Evolutionary conservation across 2,888 invertebrate genomes (phyloP), one percentile per base, ranked within the genome.

Genomic region (Colletes collaris): DNA sequence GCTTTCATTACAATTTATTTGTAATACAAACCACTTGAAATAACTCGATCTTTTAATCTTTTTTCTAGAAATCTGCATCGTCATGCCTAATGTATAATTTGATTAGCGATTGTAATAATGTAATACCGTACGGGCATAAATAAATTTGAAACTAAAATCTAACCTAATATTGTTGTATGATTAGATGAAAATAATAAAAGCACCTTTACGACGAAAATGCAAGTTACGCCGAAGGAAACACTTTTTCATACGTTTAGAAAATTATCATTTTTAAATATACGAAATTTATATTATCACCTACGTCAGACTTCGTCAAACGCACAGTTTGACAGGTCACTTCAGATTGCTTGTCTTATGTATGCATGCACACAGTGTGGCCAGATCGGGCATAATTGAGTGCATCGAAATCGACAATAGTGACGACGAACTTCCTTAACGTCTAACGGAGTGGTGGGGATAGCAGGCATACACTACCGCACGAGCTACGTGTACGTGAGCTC

Each of bases 61-160:
- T 27, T 56, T 46, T 27, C 7, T 8, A 40, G 8, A 68, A 64
- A 78, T 65, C 7, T 55, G 67, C 63, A 46, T 44, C 19, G 67
- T 82, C 81, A 74, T 50, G 50, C 44, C 10, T 76, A 16, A 8
- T 37, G 19, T 49, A 27, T 65, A 77, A 71, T 71, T 52, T 13
- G 13, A 74, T 58, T 52, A 64, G 11, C 1, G 40, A 63, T 65
- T 78, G 27, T 27, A 27, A 27, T 27, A 27, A 2, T 70, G 8
- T 35, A 27, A 37, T 19, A 56, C n/a, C 8, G 8, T 53, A 69
- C 8, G 8, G 40, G 27, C 27, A 16, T 8, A 35, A 68, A 80
- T 60, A 55, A 16, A 65, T 79, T 66, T 13, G 11, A 65, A 56
- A 55, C 35, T 13, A n/a, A 11, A 44, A n/a, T n/a, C 59, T 78